Conservation (phyloP, 1,140 invertebrate genomes). For the Atopsyche davidsoni region DNA sequence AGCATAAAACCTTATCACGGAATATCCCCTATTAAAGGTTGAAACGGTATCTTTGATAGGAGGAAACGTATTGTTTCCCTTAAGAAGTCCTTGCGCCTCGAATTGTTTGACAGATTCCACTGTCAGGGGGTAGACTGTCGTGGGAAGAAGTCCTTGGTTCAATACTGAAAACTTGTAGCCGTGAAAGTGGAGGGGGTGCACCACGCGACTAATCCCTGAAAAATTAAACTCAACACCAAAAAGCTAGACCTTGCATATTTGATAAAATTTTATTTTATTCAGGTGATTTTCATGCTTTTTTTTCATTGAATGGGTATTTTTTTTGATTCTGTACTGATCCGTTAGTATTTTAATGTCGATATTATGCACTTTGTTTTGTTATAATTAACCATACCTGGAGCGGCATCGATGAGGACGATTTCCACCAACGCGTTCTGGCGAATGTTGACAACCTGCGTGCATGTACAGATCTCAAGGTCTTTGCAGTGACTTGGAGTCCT, state of each 20-base stretch:
- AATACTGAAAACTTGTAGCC: conserved; percentile 15
- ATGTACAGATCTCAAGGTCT: conserved; percentile 11
- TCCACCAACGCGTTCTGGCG: conserved; percentile 9
- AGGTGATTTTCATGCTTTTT: too few relatives aligned
- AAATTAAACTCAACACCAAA: too few relatives aligned
- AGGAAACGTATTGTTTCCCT: conserved; percentile 5
- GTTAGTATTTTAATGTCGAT: too few relatives aligned
- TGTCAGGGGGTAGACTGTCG: conserved; percentile 1
- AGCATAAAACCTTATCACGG: conserved; percentile 10
- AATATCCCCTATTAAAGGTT: conserved; percentile 9
- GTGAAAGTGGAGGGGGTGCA: conserved; percentile 19
- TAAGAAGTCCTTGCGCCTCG: conserved; percentile 2
- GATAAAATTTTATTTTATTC: too few relatives aligned
- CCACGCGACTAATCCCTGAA: not conserved
- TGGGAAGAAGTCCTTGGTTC: conserved; percentile 7
- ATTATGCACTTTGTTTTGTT: too few relatives aligned
- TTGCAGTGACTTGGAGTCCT: conserved; percentile 6
- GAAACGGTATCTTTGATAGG: conserved; percentile 15
- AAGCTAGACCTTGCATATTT: too few relatives aligned
- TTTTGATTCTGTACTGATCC: too few relatives aligned
- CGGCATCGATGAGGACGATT: conserved; percentile 14
- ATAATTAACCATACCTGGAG: too few relatives aligned
- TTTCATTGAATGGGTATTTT: too few relatives aligned
- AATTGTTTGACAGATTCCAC: conserved; percentile 5
- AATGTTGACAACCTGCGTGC: conserved; percentile 6